These are phyloP conservation scores for Trypoxylus dichotomus DNA, from an alignment of 1,140 invertebrate species.

Conservation along the genomic window DNA sequence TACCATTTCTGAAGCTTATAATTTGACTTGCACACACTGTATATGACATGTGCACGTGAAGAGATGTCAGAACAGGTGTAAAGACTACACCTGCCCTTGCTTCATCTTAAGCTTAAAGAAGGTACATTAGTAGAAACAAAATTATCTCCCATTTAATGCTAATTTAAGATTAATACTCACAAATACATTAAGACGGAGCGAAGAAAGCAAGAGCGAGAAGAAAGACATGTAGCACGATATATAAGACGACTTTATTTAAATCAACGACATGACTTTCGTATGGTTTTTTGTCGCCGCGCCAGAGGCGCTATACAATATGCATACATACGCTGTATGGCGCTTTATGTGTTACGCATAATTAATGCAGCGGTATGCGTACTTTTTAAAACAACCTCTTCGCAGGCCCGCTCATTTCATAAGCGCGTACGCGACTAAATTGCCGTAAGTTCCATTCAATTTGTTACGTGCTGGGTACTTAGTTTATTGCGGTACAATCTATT, in stretches of 20 bases:
- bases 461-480: not conserved
- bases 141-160: slow-evolving; percentile 15
- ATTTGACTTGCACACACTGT: not conserved
- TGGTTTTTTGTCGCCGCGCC: not conserved
- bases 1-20: no score
- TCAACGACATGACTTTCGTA: not conserved
- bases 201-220: not conserved
- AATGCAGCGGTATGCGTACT: not conserved
- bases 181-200: not conserved
- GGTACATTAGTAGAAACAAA: slow-evolving; percentile 20
- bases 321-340: not conserved
- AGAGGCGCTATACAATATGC: not conserved
- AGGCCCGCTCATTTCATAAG: not conserved
- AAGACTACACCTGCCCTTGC: not conserved
- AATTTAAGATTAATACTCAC: slow-evolving; percentile 17
- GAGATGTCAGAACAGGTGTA: slow-evolving; percentile 17
- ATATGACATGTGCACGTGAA: not conserved
- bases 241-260: slow-evolving; percentile 19
- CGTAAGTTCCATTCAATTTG: not conserved
- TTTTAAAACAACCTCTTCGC: not conserved
- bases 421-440: not conserved
- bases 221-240: not conserved
- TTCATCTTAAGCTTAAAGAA: not conserved
- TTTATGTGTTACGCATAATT: not conserved
- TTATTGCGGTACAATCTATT: not conserved